These are phyloP conservation scores for Chionis minor DNA, from an alignment of 2,113 vertebrate species.

Conservation along the genomic window DNA sequence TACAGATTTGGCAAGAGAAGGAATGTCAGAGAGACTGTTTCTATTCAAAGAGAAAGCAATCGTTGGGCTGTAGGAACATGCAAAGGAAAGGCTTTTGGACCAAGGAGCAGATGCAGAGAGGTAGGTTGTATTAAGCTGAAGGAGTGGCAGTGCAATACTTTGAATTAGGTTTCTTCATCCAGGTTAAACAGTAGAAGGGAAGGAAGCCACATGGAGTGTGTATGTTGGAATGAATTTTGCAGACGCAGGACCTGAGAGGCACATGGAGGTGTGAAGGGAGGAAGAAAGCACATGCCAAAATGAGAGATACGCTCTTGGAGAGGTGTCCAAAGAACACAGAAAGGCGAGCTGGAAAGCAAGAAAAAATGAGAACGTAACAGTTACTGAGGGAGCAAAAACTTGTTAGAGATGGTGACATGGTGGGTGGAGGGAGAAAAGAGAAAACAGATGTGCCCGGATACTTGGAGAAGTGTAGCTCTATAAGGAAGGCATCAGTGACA, in stretches of 20 bases:
- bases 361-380: background rate
- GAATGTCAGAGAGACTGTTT: background rate
- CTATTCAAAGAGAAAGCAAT: background rate
- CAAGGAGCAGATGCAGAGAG: background rate
- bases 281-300: background rate
- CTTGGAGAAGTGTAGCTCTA: background rate
- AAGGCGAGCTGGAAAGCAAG: background rate
- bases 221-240: constrained; percentile 5
- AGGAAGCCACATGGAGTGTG: background rate
- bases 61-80: background rate
- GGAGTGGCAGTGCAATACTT: background rate
- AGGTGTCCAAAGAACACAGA: background rate
- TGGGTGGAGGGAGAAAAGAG: background rate
- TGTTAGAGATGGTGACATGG: background rate
- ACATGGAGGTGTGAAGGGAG: background rate
- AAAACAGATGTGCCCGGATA: background rate
- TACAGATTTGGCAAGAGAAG: background rate
- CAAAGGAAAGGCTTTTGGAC: background rate
- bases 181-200: constrained; percentile 2
- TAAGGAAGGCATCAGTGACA: background rate
- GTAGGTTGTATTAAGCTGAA: background rate
- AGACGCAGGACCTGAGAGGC: background rate
- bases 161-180: constrained; percentile 13
- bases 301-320: background rate
- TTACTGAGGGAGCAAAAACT: background rate